phyloP scores from a whole-genome alignment of 2,888 invertebrate species.

The Lymantria monacha region DNA sequence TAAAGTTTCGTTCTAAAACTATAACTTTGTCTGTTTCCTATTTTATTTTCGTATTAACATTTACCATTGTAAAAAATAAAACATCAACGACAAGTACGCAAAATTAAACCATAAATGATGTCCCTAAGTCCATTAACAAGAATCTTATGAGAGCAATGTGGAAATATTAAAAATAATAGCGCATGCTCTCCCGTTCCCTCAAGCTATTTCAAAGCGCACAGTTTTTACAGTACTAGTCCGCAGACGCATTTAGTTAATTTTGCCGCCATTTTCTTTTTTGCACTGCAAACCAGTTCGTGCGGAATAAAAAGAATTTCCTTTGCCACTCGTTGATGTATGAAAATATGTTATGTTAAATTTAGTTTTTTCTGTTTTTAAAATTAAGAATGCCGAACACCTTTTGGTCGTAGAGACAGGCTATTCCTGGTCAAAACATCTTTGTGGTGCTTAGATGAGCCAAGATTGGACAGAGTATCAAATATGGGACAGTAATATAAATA shows the following conservation, averaged over 20 bases:
- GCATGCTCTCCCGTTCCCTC: constrained; percentile 17
- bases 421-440: too few relatives aligned
- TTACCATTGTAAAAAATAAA: not conserved
- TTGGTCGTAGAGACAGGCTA: not conserved
- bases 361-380: constrained; percentile 8
- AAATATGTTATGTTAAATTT: constrained; percentile 20
- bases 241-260: constrained; percentile 36
- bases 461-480: too few relatives aligned
- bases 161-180: constrained; percentile 24
- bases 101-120: not conserved
- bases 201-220: constrained; percentile 34
- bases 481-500: too few relatives aligned
- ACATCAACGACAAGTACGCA: not conserved
- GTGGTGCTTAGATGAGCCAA: too few relatives aligned
- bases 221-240: constrained; percentile 38
- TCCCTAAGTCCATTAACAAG: not conserved
- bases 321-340: constrained; percentile 15
- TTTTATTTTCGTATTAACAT: not conserved
- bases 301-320: constrained; percentile 23
- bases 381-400: constrained; percentile 3
- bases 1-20: too few relatives aligned
- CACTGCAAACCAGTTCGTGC: constrained; percentile 18
- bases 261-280: constrained; percentile 23
- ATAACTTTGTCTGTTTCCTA: too few relatives aligned
- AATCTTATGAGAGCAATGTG: not conserved